Evolutionary conservation across 1,140 invertebrate genomes (phyloP).

Genomic region (Heliothis subflexa): DNA sequence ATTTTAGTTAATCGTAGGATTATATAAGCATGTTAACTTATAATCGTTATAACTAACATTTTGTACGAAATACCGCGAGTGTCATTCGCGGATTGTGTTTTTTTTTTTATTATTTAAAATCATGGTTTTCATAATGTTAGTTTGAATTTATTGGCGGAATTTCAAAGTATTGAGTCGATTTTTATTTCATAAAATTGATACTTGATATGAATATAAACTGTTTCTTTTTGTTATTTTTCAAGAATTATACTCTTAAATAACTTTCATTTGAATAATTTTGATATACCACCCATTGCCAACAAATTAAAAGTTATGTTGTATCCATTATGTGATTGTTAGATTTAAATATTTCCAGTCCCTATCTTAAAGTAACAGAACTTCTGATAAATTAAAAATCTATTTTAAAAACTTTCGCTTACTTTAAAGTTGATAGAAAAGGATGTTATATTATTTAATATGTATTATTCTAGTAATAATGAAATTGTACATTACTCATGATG

Average conservation of each 20-base stretch:
- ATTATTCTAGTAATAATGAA: neutral
- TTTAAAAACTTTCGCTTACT: neutral
- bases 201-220: no score
- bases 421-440: slow-evolving; percentile 42
- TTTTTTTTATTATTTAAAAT: no score
- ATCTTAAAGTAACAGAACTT: neutral
- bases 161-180: no score
- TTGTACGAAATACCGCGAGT: slow-evolving; percentile 21
- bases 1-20: slow-evolving; percentile 7
- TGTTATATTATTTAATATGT: slow-evolving; percentile 1
- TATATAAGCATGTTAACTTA: slow-evolving; percentile 26
- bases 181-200: no score
- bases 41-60: slow-evolving; percentile 25
- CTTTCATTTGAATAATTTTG: neutral
- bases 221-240: neutral
- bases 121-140: no score
- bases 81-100: neutral
- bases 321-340: neutral
- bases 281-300: neutral
- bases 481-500: neutral
- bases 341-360: slow-evolving; percentile 4
- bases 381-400: neutral
- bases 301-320: no score
- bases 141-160: no score
- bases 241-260: neutral